Evolutionary conservation across 2,113 vertebrate species (phyloP).

Genomic region (Oreochromis niloticus): DNA sequence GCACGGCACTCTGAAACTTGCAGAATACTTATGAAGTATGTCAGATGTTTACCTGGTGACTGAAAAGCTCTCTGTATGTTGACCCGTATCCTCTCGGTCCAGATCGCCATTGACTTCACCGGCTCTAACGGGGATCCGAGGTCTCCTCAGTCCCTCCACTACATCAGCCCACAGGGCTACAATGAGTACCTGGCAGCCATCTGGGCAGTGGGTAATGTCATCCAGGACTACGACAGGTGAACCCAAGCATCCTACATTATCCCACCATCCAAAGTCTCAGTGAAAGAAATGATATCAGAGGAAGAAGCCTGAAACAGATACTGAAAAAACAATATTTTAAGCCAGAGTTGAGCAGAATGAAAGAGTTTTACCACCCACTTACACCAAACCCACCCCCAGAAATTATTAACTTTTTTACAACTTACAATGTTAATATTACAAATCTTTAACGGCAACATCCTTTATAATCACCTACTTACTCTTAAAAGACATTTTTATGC

Average conservation of each 20-base stretch:
- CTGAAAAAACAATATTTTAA: neutral
- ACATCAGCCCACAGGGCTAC: conserved; percentile 85
- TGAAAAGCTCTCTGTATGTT: neutral
- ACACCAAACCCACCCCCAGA: neutral
- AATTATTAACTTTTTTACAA: neutral
- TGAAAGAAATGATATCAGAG: neutral
- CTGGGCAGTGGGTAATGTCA: conserved; percentile 90
- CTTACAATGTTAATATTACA: neutral
- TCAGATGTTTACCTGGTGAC: neutral
- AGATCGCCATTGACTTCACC: conserved; percentile 96
- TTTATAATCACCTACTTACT: neutral
- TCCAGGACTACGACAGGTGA: conserved; percentile 96
- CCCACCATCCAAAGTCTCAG: neutral
- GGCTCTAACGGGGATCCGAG: conserved; percentile 91
- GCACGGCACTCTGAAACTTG: neutral
- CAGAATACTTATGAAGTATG: neutral
- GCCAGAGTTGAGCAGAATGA: neutral
- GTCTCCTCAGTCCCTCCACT: conserved; percentile 88
- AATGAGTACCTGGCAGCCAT: conserved; percentile 94
- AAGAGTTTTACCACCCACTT: neutral
- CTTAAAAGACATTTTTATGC: neutral
- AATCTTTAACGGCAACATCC: neutral
- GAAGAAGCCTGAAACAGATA: neutral
- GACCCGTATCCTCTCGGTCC: neutral
- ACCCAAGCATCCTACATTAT: neutral